Evolutionary conservation across 2,797 vertebrate species (phyloP), one percentile per base, ranked within the genome.

Genomic region (Phoebastria nigripes): DNA sequence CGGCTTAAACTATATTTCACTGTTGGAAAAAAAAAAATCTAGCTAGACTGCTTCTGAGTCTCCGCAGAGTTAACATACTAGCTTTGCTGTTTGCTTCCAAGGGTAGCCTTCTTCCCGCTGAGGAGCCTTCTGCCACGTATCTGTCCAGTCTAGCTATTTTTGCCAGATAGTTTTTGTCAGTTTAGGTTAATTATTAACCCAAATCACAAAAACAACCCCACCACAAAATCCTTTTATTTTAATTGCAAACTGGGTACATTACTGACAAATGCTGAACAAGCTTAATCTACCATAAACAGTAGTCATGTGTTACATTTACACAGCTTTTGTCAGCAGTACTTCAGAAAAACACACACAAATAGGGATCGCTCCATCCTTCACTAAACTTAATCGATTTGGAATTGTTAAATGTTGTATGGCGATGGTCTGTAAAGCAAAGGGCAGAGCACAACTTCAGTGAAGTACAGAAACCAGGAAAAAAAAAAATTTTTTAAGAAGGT

Each of bases 121-220:
- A 65, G 78, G 41, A 93, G 39, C 74, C 61, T 90, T 93, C 89
- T 96, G 89, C 33, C 66, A 69, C 12, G 0, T 87, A 61, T 65
- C 51, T 80, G 46, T 71, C 82, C 83, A 47, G 81, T 49, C 26
- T 39, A 85, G 59, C 59, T 85, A 61, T 82, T 95, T 90, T 54
- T 93, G 33, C 12, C 59, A 63, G 39, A 70, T 1, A 76, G 24
- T 65, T 91, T 91, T 87, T 94, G 65, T 87, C 58, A 93, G 54
- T 51, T 87, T 46, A 88, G 31, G 73, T 93, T 93, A 96, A 95
- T 87, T 89, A 91, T 96, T 87, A 95, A 82, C 20, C 11, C 25
- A 82, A 88, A 88, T 82, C 25, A 83, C 76, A 83, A 91, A 96
- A 93, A 81, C 90, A 96, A 71, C 59, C 19, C 82, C 72, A 71